A percentile compares a stretch with the other conserved stretches of the same genome.
Evolutionary conservation across 2,113 vertebrate genomes (phyloP).

Genomic region (Aphelocoma coerulescens): DNA sequence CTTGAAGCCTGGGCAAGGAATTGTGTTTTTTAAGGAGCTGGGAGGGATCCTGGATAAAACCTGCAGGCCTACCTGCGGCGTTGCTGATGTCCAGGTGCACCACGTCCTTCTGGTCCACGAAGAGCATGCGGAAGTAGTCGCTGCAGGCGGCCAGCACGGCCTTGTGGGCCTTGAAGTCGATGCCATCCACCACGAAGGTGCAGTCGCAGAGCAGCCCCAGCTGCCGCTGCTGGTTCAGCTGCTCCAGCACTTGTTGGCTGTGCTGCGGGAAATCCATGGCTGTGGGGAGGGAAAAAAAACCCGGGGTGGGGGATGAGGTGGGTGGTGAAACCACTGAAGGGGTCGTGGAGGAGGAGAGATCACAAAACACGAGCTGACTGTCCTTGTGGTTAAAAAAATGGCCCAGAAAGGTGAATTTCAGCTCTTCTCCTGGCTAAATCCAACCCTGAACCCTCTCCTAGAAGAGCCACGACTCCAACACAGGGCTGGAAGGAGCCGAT

Average conservation of each 20-base stretch:
- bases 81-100: slow-evolving; percentile 98
- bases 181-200: slow-evolving; percentile 95
- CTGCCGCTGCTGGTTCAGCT: slow-evolving; percentile 92
- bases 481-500: neutral
- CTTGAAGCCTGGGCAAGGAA: fast-evolving
- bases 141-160: slow-evolving; percentile 94
- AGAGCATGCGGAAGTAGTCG: slow-evolving; percentile 92
- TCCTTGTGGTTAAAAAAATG: fast-evolving
- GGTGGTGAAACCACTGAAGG: neutral
- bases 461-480: fast-evolving
- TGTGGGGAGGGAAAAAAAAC: neutral
- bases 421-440: neutral
- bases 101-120: slow-evolving; percentile 95
- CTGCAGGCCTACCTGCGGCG: slow-evolving; percentile 79
- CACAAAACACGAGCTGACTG: fast-evolving
- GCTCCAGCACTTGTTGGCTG: slow-evolving; percentile 90
- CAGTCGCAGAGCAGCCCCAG: slow-evolving; percentile 94
- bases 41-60: fast-evolving
- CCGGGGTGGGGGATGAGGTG: fast-evolving
- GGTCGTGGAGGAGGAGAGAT: neutral
- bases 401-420: neutral
- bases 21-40: fast-evolving
- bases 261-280: slow-evolving; percentile 97
- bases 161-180: slow-evolving; percentile 97
- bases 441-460: neutral